phyloP scores from a whole-genome alignment of 1,140 invertebrate genomes.

The Apis florea region DNA sequence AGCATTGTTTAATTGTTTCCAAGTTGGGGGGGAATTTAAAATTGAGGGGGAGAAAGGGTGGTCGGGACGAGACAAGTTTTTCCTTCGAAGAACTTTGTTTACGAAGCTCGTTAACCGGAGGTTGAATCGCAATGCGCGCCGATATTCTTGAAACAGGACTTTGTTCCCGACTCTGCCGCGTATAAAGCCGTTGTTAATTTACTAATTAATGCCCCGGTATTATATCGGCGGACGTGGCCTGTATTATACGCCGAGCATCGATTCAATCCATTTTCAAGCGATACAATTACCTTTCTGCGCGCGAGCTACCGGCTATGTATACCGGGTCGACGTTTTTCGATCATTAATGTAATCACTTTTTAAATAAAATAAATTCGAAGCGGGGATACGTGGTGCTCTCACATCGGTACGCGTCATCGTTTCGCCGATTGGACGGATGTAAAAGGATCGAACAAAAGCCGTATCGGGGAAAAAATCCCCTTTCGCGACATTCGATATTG shows the following conservation, averaged over 20 bases:
- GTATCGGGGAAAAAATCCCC: neutral
- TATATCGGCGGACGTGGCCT: neutral
- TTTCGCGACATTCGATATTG: neutral
- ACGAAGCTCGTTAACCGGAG: slow-evolving; percentile 1
- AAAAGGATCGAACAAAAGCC: neutral
- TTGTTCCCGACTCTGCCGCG: neutral
- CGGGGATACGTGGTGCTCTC: too few relatives aligned
- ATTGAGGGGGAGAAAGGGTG: neutral
- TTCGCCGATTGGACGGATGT: neutral
- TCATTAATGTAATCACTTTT: slow-evolving; percentile 15
- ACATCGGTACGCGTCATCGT: neutral
- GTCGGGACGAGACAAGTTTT: neutral
- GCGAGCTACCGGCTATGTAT: neutral
- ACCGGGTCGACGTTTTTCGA: neutral
- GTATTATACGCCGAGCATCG: neutral
- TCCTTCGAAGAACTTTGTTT: neutral
- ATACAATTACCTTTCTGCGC: slow-evolving; percentile 10
- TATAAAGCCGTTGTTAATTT: slow-evolving; percentile 28
- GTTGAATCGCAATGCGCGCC: neutral
- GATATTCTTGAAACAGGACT: neutral
- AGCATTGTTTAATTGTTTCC: neutral
- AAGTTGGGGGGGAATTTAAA: neutral
- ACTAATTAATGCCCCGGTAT: slow-evolving; percentile 26
- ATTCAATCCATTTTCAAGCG: slow-evolving; percentile 25
- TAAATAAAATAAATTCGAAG: neutral